Conservation (phyloP, 1,140 invertebrate genomes). For the Drosophila asahinai region DNA sequence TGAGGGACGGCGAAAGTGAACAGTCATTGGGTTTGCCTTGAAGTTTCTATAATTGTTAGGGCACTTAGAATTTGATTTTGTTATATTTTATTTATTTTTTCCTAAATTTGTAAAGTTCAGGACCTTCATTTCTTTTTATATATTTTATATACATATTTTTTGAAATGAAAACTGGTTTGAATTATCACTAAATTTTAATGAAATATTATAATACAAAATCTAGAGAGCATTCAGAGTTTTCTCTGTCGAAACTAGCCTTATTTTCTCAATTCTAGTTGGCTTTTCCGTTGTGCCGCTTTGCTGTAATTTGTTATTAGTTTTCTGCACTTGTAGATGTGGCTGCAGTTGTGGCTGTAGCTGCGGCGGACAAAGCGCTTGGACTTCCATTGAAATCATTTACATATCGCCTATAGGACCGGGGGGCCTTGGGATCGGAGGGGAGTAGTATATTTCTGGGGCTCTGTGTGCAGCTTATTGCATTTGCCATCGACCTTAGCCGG, state of each 20-base stretch:
- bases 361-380: constrained; percentile 35
- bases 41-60: constrained; percentile 3
- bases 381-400: constrained; percentile 83
- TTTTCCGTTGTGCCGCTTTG: constrained; percentile 59
- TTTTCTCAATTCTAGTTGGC: constrained; percentile 36
- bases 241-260: neutral
- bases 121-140: too few species aligned
- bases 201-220: too few species aligned
- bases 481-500: constrained; percentile 68
- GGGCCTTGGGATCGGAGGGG: neutral
- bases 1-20: constrained; percentile 17
- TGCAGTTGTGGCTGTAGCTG: constrained; percentile 15
- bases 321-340: constrained; percentile 44
- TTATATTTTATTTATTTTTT: too few species aligned
- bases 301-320: constrained; percentile 82
- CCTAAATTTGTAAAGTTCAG: too few species aligned
- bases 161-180: neutral
- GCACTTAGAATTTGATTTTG: neutral
- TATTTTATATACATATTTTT: neutral
- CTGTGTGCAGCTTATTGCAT: constrained; percentile 68
- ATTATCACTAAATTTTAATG: neutral
- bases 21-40: constrained; percentile 23
- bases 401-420: constrained; percentile 58
- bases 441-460: constrained; percentile 28
- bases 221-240: constrained; percentile 11